Base-by-base conservation (phyloP, 2,888 invertebrate species). In the Lumbricus terrestris region DNA sequence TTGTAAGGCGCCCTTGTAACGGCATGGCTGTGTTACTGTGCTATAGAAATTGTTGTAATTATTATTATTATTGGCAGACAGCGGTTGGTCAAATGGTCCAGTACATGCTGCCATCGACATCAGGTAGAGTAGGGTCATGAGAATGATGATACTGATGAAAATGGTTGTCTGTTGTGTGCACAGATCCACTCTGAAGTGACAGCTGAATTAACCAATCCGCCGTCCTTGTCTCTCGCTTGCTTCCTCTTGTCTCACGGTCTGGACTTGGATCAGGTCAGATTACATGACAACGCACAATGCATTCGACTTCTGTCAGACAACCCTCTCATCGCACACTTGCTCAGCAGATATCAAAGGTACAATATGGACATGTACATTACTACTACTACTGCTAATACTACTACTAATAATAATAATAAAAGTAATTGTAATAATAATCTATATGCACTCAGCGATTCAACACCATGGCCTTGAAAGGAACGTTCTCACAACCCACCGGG, bases 131-230 rank as follows among this genome's bases (percentile, higher is more conserved):
- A 88, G 16, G n/a, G 29, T 29, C 18, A 37, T 35, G 16, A 34
- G 89, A 8, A 13, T 29, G 33, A n/a, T 47, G 47, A 47, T 54
- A 8, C 18, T 47, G 88, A n/a, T 13, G 33, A n/a, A 15, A 33
- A 47, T 54, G 42, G 15, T 37, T 40, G 23, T 42, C 20, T 89
- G 18, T 37, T 34, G 35, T 85, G 33, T 8, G 15, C 40, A 35
- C 82, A 90, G 90, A 90, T 90, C 29, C 89, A 89, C 35, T 34
- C n/a, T 33, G 91, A 90, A 29, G 37, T 90, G 90, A 88, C 33
- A 38, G 20, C 33, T n/a, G 91, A 90, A 88, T 35, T 91, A 88
- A 40, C 16, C 18, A 33, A 23, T n/a, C 83, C 42, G 40, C 85
- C 34, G 16, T 37, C 40, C 33, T 54, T 90, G 54, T 35, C 91